Percentiles rank a stretch among this genome's conserved stretches.
Evolutionary conservation across 1,140 invertebrate genomes (phyloP).

Genomic region (Zophobas atratus): DNA sequence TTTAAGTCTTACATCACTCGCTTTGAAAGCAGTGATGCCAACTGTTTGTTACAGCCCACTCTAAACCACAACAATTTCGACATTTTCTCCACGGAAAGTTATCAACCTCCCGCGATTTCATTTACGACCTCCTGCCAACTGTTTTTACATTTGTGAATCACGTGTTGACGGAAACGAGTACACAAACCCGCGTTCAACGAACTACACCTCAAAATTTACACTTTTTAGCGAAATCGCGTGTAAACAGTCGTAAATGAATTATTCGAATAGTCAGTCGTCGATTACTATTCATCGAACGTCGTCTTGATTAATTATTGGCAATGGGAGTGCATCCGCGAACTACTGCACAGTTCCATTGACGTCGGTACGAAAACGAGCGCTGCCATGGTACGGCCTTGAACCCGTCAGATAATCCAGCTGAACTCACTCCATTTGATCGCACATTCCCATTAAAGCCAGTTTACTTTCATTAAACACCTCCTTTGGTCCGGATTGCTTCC

Average conservation of each 20-base stretch:
- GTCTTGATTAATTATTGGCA: constrained; percentile 3
- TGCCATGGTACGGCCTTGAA: constrained; percentile 26
- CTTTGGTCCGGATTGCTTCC: constrained; percentile 33
- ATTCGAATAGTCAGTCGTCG: not conserved
- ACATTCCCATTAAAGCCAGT: constrained; percentile 38
- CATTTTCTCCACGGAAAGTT: too few species aligned
- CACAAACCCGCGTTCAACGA: constrained; percentile 9
- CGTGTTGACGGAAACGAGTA: constrained; percentile 12
- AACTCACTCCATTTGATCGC: constrained; percentile 35
- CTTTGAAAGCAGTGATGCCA: too few species aligned
- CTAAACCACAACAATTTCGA: too few species aligned
- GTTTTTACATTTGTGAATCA: constrained; percentile 17
- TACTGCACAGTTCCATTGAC: not conserved
- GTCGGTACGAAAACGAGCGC: constrained; percentile 11
- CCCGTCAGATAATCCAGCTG: constrained; percentile 33
- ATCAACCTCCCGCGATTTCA: not conserved
- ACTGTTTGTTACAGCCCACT: too few species aligned
- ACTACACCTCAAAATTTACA: not conserved
- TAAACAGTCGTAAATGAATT: not conserved
- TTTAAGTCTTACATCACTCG: too few species aligned
- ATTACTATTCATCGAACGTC: not conserved
- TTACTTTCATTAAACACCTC: constrained; percentile 46
- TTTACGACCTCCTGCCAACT: constrained; percentile 4
- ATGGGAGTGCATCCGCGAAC: not conserved
- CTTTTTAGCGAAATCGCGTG: not conserved